Conservation (phyloP, 2,113 vertebrate genomes). For the Sinosuthora webbiana region DNA sequence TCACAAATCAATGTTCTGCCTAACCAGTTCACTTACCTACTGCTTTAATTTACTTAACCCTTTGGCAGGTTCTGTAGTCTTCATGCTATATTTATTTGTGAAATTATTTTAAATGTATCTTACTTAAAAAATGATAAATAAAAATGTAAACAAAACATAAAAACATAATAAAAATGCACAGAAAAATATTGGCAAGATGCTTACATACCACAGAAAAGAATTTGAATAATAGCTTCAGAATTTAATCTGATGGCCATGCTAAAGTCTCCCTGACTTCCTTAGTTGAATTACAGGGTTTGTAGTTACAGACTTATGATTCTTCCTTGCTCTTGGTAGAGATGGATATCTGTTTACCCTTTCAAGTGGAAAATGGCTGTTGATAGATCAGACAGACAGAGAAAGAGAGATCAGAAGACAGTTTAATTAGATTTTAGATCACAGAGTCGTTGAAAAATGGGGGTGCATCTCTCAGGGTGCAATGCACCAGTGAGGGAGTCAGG, state of each 20-base stretch:
- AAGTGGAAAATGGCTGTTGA: constrained; percentile 20
- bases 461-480: background rate
- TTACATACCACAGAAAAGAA: background rate
- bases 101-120: background rate
- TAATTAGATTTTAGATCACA: constrained; percentile 7
- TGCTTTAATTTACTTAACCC: background rate
- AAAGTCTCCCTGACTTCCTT: background rate
- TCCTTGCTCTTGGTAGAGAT: background rate
- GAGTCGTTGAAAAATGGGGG: background rate
- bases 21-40: background rate
- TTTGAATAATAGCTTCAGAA: background rate
- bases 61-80: background rate
- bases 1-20: background rate
- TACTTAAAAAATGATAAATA: background rate
- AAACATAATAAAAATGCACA: background rate
- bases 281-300: background rate
- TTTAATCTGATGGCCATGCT: background rate
- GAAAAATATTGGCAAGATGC: background rate
- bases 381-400: constrained; percentile 1
- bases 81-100: background rate
- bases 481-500: background rate
- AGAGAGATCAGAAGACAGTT: background rate
- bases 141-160: background rate
- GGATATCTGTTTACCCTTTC: constrained; percentile 14
- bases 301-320: background rate